A percentile compares a stretch with the other conserved stretches of the same genome.
Evolutionary conservation across 2,113 vertebrate genomes (phyloP).

Genomic region (Procavia capensis): DNA sequence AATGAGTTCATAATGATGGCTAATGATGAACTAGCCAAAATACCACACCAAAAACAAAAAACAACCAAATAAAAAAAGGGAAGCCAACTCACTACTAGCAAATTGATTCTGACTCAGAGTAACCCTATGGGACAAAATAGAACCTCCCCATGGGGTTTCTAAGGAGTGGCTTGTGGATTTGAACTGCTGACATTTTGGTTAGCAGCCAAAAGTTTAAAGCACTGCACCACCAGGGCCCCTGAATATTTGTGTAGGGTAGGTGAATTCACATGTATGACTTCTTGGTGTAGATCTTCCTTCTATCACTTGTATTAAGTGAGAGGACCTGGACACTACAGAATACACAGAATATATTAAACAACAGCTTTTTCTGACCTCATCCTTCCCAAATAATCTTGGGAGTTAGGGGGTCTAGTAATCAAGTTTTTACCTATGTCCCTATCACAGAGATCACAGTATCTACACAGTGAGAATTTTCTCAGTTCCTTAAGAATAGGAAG

Average conservation of each 20-base stretch:
- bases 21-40: not conserved
- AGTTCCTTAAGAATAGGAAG: not conserved
- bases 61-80: too few species aligned
- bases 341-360: not conserved
- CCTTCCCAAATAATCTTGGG: not conserved
- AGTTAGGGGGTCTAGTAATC: not conserved
- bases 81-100: too few species aligned
- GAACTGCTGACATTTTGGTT: too few species aligned
- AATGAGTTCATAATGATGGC: not conserved
- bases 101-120: too few species aligned
- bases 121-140: too few species aligned
- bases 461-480: not conserved
- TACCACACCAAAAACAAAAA: not conserved
- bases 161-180: too few species aligned
- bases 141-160: too few species aligned
- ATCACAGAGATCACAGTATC: not conserved
- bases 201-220: too few species aligned
- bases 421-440: not conserved
- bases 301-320: not conserved
- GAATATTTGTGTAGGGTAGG: not conserved
- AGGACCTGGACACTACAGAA: not conserved
- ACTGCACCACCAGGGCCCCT: not conserved
- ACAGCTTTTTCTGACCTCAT: not conserved
- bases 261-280: not conserved
- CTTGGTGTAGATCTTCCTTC: not conserved